Base-by-base conservation (phyloP, 2,888 invertebrate genomes). In the Schizaphis graminum region DNA sequence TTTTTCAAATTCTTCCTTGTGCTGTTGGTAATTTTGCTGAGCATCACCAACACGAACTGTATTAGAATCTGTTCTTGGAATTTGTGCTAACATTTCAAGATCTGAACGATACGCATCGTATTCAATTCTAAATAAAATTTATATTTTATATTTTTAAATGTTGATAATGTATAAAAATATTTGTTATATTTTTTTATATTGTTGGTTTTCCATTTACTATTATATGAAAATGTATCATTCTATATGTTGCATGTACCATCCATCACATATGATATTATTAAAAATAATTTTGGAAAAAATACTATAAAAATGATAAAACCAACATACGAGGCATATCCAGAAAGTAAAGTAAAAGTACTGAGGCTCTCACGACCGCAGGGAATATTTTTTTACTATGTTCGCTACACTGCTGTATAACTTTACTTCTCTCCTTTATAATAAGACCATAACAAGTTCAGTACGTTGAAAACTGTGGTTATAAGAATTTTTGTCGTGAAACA, bases 91-190 rank as follows among this genome's bases (percentile, higher is more conserved):
- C 93, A 97, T 97, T 96, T 99, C 99, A 95, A 99, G 96, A 96
- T 99, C 99, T 96, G 98, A 98, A 96, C 99, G 97, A 96, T 99
- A 99, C 90, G 99, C 99, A 97, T 99, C 99, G 96, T 98, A 99
- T 96, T 99, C 99, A 96, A 99, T 97, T 96, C 99, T 98, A 96
- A 35, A 95, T 95, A 95, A 92, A 87, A 67, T 67, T 86, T 35
- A 26, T 49, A 57, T n/a, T 84, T 11, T 41, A 21, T 67, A 77
- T 35, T 77, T 35, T 8, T 35, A 35, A 35, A 16, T 35, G 5
- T 35, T n/a, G n/a, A 41, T 49, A 28, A 28, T 44, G 88, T 53
- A 44, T 35, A 57, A 56, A 61, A 47, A 56, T 97, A 96, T 95
- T 97, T 96, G 94, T 0, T 67, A 77, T 35, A 77, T 67, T 35